These are phyloP conservation scores for Plebejus argus DNA, from an alignment of 2,888 invertebrate genomes.

Conservation along the genomic window DNA sequence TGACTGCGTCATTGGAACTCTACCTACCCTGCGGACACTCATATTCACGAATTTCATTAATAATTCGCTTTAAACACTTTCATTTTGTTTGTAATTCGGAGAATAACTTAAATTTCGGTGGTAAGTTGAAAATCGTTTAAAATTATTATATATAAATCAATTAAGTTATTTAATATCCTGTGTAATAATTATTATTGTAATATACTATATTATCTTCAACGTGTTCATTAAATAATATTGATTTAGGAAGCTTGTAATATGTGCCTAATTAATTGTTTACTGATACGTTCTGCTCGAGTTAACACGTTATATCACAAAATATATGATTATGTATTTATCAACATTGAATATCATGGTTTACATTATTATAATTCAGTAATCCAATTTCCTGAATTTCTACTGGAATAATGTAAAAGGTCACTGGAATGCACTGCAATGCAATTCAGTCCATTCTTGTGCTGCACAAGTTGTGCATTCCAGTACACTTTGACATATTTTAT, in stretches of 20 bases:
- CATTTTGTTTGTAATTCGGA: background rate
- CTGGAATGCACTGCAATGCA: too few species aligned
- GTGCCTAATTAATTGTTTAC: constrained; percentile 24
- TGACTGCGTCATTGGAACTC: background rate
- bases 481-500: too few species aligned
- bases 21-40: constrained; percentile 10
- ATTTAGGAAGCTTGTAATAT: background rate
- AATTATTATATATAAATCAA: background rate
- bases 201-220: background rate
- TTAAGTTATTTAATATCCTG: background rate
- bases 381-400: too few species aligned
- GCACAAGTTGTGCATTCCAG: too few species aligned
- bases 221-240: background rate
- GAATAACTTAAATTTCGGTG: background rate
- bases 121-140: background rate
- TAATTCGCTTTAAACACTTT: constrained; percentile 14
- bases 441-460: too few species aligned
- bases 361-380: too few species aligned
- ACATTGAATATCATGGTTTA: background rate
- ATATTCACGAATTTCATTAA: constrained; percentile 10
- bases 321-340: background rate
- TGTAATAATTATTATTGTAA: constrained; percentile 7
- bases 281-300: background rate
- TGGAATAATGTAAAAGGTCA: too few species aligned
- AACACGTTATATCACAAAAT: background rate